phyloP scores from a whole-genome alignment of 2,113 vertebrate species.

The Sinocyclocheilus anshuiensis region DNA sequence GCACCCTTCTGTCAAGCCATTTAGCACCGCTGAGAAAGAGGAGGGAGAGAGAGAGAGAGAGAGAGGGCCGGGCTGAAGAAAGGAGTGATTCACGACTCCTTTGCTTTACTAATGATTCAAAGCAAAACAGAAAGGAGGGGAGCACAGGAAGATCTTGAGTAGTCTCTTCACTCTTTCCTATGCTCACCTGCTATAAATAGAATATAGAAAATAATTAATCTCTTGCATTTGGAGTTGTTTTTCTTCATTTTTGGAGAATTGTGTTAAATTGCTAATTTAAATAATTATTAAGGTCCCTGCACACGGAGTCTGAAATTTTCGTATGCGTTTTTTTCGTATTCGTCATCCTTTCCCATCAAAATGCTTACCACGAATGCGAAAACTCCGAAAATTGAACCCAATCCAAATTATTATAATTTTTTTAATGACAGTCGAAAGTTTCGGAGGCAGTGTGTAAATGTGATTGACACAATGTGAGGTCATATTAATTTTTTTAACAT shows the following conservation, averaged over 20 bases:
- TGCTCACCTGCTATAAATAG: not conserved
- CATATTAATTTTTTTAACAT: too few relatives aligned
- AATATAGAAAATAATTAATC: not conserved
- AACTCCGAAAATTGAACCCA: too few relatives aligned
- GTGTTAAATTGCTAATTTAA: not conserved
- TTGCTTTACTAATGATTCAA: slow-evolving; percentile 81
- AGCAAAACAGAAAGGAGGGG: slow-evolving; percentile 69
- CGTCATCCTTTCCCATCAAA: too few relatives aligned
- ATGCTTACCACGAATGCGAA: too few relatives aligned
- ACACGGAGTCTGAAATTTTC: too few relatives aligned
- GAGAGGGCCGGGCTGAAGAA: slow-evolving; percentile 62
- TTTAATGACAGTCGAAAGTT: too few relatives aligned
- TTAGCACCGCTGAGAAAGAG: slow-evolving; percentile 93
- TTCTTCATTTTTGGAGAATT: not conserved
- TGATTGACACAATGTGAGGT: too few relatives aligned
- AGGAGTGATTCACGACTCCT: slow-evolving; percentile 77
- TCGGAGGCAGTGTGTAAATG: too few relatives aligned
- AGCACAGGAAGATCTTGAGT: slow-evolving; percentile 4
- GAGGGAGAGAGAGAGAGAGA: slow-evolving; percentile 67
- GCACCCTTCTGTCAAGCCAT: slow-evolving; percentile 99
- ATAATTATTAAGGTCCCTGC: not conserved
- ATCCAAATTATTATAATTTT: too few relatives aligned
- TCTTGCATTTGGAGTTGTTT: not conserved
- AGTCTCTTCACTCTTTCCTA: slow-evolving; percentile 66
- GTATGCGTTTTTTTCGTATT: too few relatives aligned